Evolutionary conservation across 1,140 invertebrate species (phyloP), one percentile per base, ranked within the genome.

Genomic region (Drosophila quadrilineata): DNA sequence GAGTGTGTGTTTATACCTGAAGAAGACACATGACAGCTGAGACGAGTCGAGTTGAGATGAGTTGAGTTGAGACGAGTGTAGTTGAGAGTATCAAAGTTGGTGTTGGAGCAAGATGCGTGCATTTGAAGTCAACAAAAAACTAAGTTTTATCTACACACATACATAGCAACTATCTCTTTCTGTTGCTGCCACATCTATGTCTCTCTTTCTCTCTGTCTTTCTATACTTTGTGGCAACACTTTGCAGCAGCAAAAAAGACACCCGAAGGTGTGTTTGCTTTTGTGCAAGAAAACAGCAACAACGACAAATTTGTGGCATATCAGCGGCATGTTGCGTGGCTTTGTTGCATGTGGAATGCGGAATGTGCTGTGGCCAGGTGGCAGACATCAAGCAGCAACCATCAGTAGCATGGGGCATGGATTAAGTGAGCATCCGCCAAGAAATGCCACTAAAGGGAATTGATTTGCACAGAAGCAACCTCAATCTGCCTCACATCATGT

Each of bases 211-310:
- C 0, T 12, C 9, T 1, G 12, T 31, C n/a, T 19, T 28, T 52
- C 46, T 46, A 16, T 35, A 26, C 35, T 57, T 24, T 24, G 35
- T 6, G 8, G 45, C 35, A 59, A 59, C 54, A 62, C 49, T 54
- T 79, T 60, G 36, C 41, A 48, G 38, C 57, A 56, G 29, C 52
- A 50, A 70, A 76, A 76, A 57, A 56, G 59, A n/a, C 74, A 77
- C 77, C 77, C 70, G 65, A 85, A 85, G 79, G 79, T 85, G 71
- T 85, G 79, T 84, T 84, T 84, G 79, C 75, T 76, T 84, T 60
- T 54, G n/a, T n/a, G n/a, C n/a, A n/a, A n/a, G n/a, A n/a, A n/a
- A n/a, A 67, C 58, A 76, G 77, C 72, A 84, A 70, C 74, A 80
- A 82, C 56, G 69, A 62, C 54, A 71, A 85, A 77, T 84, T 84